phyloP scores from a whole-genome alignment of 1,140 invertebrate genomes.

The Capitella teleta region DNA sequence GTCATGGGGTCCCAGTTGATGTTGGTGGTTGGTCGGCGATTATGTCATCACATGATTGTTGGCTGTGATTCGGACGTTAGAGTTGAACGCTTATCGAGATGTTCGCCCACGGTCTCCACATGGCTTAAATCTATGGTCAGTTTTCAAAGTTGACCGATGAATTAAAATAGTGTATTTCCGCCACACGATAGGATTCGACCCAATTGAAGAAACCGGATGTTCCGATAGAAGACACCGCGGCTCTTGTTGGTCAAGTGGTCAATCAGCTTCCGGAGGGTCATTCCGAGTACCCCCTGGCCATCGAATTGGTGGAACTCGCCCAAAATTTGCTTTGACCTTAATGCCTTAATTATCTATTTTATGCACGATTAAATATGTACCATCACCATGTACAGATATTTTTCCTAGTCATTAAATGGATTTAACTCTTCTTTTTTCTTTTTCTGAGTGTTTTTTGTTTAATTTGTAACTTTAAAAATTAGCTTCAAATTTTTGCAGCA shows the following conservation, averaged over 20 bases:
- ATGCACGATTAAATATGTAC: too few species aligned
- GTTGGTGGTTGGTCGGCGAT: constrained; percentile 57
- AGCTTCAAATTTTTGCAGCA: too few species aligned
- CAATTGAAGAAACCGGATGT: constrained; percentile 19
- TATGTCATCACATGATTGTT: constrained; percentile 53
- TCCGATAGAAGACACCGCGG: constrained; percentile 19
- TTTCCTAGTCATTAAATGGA: too few species aligned
- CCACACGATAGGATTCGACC: constrained; percentile 19
- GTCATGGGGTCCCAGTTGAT: constrained; percentile 55
- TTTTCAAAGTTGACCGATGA: constrained; percentile 9
- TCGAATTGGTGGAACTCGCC: constrained; percentile 25
- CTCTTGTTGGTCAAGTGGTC: constrained; percentile 23
- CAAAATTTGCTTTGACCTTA: too few species aligned
- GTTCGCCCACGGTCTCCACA: constrained; percentile 55
- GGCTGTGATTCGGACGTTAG: constrained; percentile 45
- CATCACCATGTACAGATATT: too few species aligned
- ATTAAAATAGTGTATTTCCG: neutral
- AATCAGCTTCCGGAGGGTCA: constrained; percentile 26
- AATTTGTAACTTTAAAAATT: too few species aligned
- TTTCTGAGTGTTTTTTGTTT: too few species aligned
- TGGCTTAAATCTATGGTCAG: constrained; percentile 62
- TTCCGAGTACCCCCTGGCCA: constrained; percentile 24
- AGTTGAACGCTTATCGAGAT: constrained; percentile 53
- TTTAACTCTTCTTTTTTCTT: too few species aligned
- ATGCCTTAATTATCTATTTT: too few species aligned